Conservation (phyloP, 1,140 invertebrate genomes). For the Aphaenogaster rudis region DNA sequence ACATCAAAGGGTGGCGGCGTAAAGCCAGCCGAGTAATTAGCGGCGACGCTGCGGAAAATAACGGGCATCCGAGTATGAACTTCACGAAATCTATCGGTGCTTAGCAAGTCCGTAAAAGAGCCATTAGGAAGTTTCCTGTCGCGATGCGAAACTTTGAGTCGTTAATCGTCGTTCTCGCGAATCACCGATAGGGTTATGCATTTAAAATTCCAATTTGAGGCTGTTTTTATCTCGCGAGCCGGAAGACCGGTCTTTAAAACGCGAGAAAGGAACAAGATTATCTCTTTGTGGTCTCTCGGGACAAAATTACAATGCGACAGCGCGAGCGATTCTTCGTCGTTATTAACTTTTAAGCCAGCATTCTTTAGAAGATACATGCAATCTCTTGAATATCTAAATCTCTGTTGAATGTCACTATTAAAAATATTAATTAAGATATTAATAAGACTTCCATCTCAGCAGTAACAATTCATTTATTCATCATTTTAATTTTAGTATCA, state of each 20-base stretch:
- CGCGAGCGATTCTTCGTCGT: neutral
- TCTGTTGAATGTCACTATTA: neutral
- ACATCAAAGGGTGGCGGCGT: constrained; percentile 23
- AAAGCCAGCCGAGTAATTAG: constrained; percentile 64
- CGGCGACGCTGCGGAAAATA: constrained; percentile 51
- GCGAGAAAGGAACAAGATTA: constrained; percentile 16
- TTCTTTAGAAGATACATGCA: constrained; percentile 8
- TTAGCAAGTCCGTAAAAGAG: constrained; percentile 63
- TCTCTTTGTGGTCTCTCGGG: neutral
- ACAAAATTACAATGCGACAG: constrained; percentile 17
- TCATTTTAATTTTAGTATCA: neutral
- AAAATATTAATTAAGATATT: constrained; percentile 15
- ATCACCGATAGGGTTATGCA: constrained; percentile 48
- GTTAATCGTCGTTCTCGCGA: constrained; percentile 68
- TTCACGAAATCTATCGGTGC: constrained; percentile 63
- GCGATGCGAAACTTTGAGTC: constrained; percentile 44
- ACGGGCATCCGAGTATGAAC: constrained; percentile 41
- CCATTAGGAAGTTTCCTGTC: constrained; percentile 69
- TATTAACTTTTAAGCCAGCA: neutral
- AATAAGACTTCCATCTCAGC: neutral
- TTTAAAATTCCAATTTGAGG: constrained; percentile 74
- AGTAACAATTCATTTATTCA: neutral
- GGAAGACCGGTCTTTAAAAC: neutral
- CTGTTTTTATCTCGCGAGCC: constrained; percentile 48
- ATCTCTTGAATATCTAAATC: neutral